Base-by-base conservation (phyloP, 2,888 invertebrate species). In the Volucella bombylans region DNA sequence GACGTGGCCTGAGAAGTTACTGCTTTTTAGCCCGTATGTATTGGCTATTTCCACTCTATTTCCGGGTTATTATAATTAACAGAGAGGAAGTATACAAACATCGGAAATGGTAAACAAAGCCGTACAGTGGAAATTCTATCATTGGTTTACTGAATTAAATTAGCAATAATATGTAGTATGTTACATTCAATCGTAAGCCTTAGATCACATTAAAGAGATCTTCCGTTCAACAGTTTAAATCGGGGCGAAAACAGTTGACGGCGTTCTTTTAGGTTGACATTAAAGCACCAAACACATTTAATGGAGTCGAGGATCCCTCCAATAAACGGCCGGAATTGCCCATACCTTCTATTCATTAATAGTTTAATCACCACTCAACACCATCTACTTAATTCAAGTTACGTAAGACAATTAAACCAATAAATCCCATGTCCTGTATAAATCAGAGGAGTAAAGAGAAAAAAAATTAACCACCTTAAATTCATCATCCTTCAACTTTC, bases 361-460 rank as follows among this genome's bases (percentile, higher is more conserved):
- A 6, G 31, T 31, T 31, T 45, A 45, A 41, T 39, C 47, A 6
- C 31, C 23, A 23, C n/a, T 10, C 65, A 23, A 65, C 31, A 0
- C 31, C 31, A 31, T 31, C 31, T 31, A 31, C 31, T 31, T 6
- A 31, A 65, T 61, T 41, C 59, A 50, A 50, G 31, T 52, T 52
- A 23, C 47, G 47, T 31, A 64, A 65, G 54, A 47, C 57, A 73
- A 64, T 73, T 65, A 73, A 73, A 73, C 65, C 64, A 65, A 64
- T 49, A 64, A 73, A 55, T 49, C 62, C 52, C 43, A 47, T 41
- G 41, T 31, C 41, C 52, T 12, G n/a, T 61, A 54, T 45, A 62
- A 72, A 62, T 43, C 15, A 38, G 8, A 50, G 41, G 31, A 50
- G 50, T 31, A 43, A 23, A 52, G 31, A 1, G 3, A 15, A 31